Conservation (phyloP, 1,140 invertebrate species). For the Micrasema longulum region DNA sequence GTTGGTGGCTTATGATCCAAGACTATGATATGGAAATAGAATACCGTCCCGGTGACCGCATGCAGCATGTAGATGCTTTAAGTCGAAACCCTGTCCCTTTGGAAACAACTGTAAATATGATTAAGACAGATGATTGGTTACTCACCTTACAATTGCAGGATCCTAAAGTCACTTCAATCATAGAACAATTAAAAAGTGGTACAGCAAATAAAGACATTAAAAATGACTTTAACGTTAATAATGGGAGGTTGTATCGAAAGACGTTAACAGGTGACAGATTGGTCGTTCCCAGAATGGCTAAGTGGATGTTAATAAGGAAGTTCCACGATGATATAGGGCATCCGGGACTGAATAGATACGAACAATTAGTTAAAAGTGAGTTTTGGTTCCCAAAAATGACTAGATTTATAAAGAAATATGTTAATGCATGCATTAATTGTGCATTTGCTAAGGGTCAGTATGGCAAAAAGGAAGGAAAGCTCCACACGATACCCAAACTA, state of each 20-base stretch:
- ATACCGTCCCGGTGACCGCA: neutral
- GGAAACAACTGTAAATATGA: neutral
- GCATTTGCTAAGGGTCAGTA: neutral
- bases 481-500: neutral
- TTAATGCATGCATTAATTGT: neutral
- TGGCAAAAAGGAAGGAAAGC: neutral
- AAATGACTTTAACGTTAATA: neutral
- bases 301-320: neutral
- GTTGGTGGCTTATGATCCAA: neutral
- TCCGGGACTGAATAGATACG: neutral
- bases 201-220: neutral
- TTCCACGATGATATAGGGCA: neutral
- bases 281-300: neutral
- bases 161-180: neutral
- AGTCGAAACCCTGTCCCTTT: neutral
- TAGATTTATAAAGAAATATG: neutral
- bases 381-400: conserved; percentile 12
- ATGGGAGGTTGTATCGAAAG: neutral
- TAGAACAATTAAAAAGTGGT: neutral
- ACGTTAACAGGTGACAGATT: neutral
- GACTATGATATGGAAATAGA: neutral
- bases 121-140: neutral
- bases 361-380: neutral
- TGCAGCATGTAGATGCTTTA: conserved; percentile 1
- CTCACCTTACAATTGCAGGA: neutral